These are phyloP conservation scores for Rostratula benghalensis DNA, from an alignment of 2,113 vertebrate species.

Conservation along the genomic window DNA sequence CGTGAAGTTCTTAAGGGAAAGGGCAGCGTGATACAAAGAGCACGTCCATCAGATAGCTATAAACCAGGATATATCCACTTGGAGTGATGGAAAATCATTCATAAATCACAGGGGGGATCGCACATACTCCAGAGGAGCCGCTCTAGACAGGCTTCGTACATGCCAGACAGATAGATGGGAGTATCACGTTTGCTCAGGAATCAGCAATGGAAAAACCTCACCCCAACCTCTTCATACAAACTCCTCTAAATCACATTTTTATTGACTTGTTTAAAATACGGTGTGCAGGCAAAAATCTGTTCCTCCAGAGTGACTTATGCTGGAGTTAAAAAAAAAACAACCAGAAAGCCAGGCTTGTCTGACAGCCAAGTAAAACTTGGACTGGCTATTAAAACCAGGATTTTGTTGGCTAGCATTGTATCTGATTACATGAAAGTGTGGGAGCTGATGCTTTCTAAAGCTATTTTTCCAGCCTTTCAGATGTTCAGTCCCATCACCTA, in stretches of 20 bases:
- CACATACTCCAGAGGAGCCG: not conserved
- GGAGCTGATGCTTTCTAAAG: slow-evolving; percentile 14
- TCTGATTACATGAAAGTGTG: slow-evolving; percentile 42
- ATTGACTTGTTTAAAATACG: slow-evolving; percentile 39
- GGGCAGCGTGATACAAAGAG: not conserved
- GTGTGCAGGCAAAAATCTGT: slow-evolving; percentile 8
- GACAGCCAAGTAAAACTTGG: slow-evolving; percentile 52
- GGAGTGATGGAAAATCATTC: slow-evolving; percentile 6
- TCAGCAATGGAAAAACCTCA: slow-evolving; percentile 3
- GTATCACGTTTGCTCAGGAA: not conserved
- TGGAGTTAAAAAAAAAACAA: slow-evolving; percentile 52
- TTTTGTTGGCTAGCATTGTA: slow-evolving; percentile 36
- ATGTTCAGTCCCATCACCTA: not conserved
- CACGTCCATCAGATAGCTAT: not conserved
- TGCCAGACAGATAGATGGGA: not conserved
- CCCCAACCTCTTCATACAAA: not conserved
- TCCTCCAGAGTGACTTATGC: slow-evolving; percentile 32
- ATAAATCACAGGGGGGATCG: not conserved
- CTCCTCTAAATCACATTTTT: not conserved
- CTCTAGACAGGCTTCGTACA: not conserved
- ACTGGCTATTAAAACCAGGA: slow-evolving; percentile 39
- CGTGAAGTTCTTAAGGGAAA: not conserved
- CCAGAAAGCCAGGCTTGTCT: slow-evolving; percentile 29
- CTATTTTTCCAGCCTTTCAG: slow-evolving; percentile 29
- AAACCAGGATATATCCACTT: not conserved